Evolutionary conservation across 1,140 invertebrate genomes (phyloP), one percentile per base, ranked within the genome.

Genomic region (Hormaphis cornu): DNA sequence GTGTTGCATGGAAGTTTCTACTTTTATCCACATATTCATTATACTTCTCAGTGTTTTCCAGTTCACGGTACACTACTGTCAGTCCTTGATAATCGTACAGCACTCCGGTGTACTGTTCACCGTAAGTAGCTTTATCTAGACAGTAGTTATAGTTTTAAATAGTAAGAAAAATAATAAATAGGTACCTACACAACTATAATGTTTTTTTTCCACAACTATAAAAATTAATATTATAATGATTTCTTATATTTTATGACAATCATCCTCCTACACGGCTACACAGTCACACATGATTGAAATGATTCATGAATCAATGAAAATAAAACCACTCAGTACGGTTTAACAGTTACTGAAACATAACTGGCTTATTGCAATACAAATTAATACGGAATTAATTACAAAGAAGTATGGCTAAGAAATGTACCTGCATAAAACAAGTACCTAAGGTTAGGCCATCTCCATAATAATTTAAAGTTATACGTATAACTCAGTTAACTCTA

Each of bases 31-130:
- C 22, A 9, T 46, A 66, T n/a, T 35, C 10, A 16, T 20, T 16
- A 4, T 6, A 66, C 7, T 33, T 28, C 1, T 20, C 26, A 16
- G 3, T 14, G 50, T 66, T 20, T 2, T 48, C 5, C 16, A 46
- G 18, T 50, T 24, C 28, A 2, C 28, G n/a, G 35, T 66, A 66
- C 4, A 66, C 61, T 22, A 22, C 24, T 22, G 12, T 18, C 18
- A 66, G 20, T 35, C 61, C 61, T 66, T 66, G 26, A 10, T 33
- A 30, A 48, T 50, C 44, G 24, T 66, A 66, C 18, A 66, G 12
- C 24, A 66, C 20, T 24, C 61, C 61, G 3, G 61, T 66, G 10
- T 66, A 66, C 20, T 66, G 61, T 2, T 16, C n/a, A 48, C 61
- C 61, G 24, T 48, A 66, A 9, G 40, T 50, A 33, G 16, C 50